Conservation (phyloP, 2,797 vertebrate species). For the Lacerta agilis region DNA sequence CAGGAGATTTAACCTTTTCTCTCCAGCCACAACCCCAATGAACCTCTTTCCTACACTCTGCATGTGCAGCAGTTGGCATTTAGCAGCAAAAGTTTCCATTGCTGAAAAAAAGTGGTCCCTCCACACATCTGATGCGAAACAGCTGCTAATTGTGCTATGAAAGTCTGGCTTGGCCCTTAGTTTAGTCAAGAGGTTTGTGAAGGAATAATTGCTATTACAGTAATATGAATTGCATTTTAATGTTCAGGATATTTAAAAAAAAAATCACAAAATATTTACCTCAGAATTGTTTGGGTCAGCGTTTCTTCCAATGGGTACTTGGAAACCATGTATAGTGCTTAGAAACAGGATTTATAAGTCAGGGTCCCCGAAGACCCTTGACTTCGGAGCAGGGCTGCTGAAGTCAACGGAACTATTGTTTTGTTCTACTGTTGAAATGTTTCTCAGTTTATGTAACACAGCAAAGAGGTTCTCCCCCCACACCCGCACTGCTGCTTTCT, state of each 20-base stretch:
- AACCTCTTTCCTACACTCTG: neutral
- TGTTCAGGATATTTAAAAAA: constrained; percentile 1
- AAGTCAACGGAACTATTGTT: neutral
- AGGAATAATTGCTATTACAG: constrained; percentile 70
- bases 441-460: constrained; percentile 5
- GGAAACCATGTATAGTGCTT: constrained; percentile 59
- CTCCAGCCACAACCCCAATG: neutral
- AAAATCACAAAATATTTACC: constrained; percentile 69
- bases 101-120: neutral
- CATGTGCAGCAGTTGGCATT: neutral
- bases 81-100: too few relatives aligned
- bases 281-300: constrained; percentile 67
- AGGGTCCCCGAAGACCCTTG: neutral
- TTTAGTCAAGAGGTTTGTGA: constrained; percentile 58
- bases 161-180: constrained; percentile 20
- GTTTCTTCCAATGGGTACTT: constrained; percentile 50
- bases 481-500: constrained; percentile 7
- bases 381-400: neutral
- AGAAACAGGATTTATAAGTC: constrained; percentile 45
- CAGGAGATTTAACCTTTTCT: neutral
- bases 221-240: constrained; percentile 68
- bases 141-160: neutral
- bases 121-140: neutral
- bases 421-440: neutral
- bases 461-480: constrained; percentile 41